Percentiles rank a stretch among this genome's conserved stretches.
Evolutionary conservation across 2,888 invertebrate genomes (phyloP).

Genomic region (Habrosyne pyritoides): DNA sequence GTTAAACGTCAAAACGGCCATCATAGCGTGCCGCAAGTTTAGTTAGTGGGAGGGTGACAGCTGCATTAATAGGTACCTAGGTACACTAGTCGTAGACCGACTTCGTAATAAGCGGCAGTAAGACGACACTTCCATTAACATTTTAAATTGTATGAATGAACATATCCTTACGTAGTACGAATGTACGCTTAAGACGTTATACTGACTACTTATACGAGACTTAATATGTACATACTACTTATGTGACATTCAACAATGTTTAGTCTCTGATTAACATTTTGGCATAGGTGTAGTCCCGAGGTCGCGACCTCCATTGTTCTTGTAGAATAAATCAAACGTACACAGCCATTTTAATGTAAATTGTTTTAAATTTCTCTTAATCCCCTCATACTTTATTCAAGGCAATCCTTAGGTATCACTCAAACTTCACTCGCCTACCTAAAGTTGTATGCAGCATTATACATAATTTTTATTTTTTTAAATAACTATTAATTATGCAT

Average conservation of each 20-base stretch:
- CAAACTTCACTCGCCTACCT: not conserved
- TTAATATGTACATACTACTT: not conserved
- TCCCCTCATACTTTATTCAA: not conserved
- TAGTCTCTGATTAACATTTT: constrained; percentile 25
- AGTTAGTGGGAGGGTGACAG: too few relatives aligned
- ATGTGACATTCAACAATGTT: constrained; percentile 13
- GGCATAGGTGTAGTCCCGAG: constrained; percentile 17
- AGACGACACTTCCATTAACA: not conserved
- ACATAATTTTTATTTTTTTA: too few relatives aligned
- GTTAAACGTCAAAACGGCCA: too few relatives aligned
- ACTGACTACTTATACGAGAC: not conserved
- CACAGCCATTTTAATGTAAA: constrained; percentile 16
- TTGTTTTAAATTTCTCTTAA: not conserved
- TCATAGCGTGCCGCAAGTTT: too few relatives aligned
- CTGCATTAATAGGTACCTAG: too few relatives aligned
- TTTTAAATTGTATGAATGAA: constrained; percentile 1
- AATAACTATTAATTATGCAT: too few relatives aligned
- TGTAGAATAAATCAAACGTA: constrained; percentile 23
- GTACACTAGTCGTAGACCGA: not conserved
- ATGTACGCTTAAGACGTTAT: not conserved
- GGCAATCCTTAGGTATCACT: constrained; percentile 14
- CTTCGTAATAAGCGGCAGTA: not conserved
- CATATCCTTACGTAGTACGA: not conserved
- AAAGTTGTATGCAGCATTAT: too few relatives aligned
- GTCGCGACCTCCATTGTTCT: constrained; percentile 35